phyloP scores from a whole-genome alignment of 2,888 invertebrate species.

The Eumacrocentrus americanus region DNA sequence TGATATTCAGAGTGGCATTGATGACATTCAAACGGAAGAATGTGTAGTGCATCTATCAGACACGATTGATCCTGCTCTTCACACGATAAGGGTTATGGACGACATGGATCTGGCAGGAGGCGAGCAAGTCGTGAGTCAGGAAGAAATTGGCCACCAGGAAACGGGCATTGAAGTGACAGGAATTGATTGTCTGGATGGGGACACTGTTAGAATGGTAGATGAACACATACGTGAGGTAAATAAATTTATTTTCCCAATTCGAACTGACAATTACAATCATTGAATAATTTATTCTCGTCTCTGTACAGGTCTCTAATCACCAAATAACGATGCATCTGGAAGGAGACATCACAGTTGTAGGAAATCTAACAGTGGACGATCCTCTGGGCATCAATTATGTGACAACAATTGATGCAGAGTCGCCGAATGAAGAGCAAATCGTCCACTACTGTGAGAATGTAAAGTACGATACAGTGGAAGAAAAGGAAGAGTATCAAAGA shows the following conservation, averaged over 20 bases:
- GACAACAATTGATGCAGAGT: constrained; percentile 50
- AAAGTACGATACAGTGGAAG: constrained; percentile 47
- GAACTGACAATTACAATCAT: too few relatives aligned
- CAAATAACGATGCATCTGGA: constrained; percentile 57
- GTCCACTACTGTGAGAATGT: constrained; percentile 53
- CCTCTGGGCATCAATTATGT: constrained; percentile 58
- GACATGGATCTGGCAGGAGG: constrained; percentile 53
- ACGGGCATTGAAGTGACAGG: constrained; percentile 51
- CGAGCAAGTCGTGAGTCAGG: constrained; percentile 54
- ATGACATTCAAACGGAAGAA: constrained; percentile 27
- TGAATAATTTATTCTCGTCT: too few relatives aligned
- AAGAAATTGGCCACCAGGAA: constrained; percentile 50
- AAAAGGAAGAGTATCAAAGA: constrained; percentile 50
- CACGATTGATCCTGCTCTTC: constrained; percentile 40
- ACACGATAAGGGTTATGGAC: constrained; percentile 54
- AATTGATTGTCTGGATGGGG: constrained; percentile 55
- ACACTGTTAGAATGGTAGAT: constrained; percentile 56
- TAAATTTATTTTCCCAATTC: not conserved
- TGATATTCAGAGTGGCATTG: constrained; percentile 34
- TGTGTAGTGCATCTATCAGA: constrained; percentile 25
- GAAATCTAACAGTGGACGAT: constrained; percentile 49
- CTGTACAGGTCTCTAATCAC: constrained; percentile 55
- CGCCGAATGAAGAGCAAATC: constrained; percentile 46
- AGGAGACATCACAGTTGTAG: constrained; percentile 54
- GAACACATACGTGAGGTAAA: constrained; percentile 50